phyloP scores from a whole-genome alignment of 2,113 vertebrate species.

The Macroglossus sobrinus region DNA sequence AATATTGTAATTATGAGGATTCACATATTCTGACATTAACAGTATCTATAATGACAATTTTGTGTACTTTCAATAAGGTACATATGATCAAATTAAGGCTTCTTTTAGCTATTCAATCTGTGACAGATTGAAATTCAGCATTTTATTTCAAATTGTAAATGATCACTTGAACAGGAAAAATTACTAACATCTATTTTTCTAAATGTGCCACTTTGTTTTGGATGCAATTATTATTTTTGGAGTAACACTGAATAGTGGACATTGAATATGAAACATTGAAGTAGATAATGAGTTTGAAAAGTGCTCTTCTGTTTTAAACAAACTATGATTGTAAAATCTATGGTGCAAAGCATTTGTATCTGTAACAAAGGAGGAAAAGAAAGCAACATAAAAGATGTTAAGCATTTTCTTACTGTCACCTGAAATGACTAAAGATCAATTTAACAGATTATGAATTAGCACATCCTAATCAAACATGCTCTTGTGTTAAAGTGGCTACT shows the following conservation, averaged over 20 bases:
- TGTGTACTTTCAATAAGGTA: not conserved
- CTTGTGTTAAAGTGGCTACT: not conserved
- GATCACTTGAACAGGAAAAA: not conserved
- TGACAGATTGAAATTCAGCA: constrained; percentile 1
- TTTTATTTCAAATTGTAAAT: constrained; percentile 32
- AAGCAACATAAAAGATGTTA: not conserved
- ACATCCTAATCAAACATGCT: not conserved
- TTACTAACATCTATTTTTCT: not conserved
- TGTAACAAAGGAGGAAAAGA: not conserved
- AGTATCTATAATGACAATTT: not conserved
- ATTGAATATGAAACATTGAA: not conserved
- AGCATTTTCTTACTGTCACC: not conserved
- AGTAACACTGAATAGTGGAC: not conserved
- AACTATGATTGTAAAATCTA: not conserved
- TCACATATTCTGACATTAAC: not conserved
- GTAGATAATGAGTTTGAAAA: not conserved
- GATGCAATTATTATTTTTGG: not conserved
- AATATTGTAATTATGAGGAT: not conserved
- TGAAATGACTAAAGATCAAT: not conserved
- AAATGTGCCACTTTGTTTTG: constrained; percentile 27
- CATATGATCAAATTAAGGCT: not conserved
- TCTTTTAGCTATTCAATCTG: not conserved
- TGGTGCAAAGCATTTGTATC: not conserved
- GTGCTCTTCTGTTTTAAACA: not conserved
- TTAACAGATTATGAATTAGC: not conserved